These are phyloP conservation scores for Nomada flava DNA, from an alignment of 2,888 invertebrate species.

Conservation along the genomic window DNA sequence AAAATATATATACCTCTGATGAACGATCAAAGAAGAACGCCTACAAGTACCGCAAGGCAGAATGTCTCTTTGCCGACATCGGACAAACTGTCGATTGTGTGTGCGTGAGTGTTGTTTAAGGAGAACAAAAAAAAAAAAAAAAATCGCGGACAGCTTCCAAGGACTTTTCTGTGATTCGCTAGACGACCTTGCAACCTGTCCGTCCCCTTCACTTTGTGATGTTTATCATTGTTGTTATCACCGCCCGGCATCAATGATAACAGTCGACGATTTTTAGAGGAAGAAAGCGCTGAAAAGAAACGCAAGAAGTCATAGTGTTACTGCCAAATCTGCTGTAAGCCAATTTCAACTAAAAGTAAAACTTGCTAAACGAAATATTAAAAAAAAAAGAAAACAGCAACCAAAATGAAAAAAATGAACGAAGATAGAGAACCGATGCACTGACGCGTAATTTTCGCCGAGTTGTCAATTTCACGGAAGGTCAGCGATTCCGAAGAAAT, in stretches of 20 bases:
- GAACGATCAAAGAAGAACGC: slow-evolving; percentile 41
- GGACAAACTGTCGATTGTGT: slow-evolving; percentile 39
- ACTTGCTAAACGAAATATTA: background rate
- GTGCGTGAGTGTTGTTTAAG: slow-evolving; percentile 52
- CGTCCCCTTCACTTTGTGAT: slow-evolving; percentile 49
- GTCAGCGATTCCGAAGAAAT: slow-evolving; percentile 40
- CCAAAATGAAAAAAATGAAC: background rate
- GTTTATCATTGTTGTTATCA: slow-evolving; percentile 26
- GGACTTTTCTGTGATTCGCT: slow-evolving; percentile 32
- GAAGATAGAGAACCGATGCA: slow-evolving; percentile 19
- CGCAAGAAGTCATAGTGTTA: slow-evolving; percentile 26
- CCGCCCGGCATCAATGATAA: slow-evolving; percentile 6
- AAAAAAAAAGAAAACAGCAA: background rate
- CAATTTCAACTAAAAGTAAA: slow-evolving; percentile 19
- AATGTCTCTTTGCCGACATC: slow-evolving; percentile 31
- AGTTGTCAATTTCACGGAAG: slow-evolving; percentile 63
- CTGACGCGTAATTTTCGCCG: slow-evolving; percentile 43
- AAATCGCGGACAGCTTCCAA: slow-evolving; percentile 72
- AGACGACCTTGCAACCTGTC: slow-evolving; percentile 71
- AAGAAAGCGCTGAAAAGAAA: slow-evolving; percentile 20
- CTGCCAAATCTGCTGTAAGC: slow-evolving; percentile 26
- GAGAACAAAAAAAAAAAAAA: slow-evolving; percentile 44
- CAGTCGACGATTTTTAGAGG: background rate
- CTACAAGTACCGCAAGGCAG: slow-evolving; percentile 50
- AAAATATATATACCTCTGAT: slow-evolving; percentile 20